Percentiles rank a stretch among this genome's conserved stretches.
These are phyloP conservation scores for Varroa destructor DNA, from an alignment of 1,140 invertebrate genomes.

Conservation along the genomic window DNA sequence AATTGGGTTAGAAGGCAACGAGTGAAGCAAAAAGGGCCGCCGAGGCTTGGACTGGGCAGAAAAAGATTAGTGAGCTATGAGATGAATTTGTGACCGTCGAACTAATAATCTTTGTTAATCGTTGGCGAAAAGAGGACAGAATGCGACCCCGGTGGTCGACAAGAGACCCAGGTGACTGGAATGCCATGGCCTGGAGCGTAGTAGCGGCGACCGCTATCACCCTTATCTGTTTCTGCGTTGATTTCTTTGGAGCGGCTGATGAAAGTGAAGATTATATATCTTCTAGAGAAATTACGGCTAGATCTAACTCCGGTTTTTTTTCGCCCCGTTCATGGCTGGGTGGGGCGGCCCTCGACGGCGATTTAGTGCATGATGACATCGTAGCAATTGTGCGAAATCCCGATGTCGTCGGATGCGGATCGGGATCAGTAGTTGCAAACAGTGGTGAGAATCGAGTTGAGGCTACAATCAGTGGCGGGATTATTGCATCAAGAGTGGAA, in stretches of 20 bases:
- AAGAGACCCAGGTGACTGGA: neutral
- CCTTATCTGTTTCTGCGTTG: slow-evolving; percentile 17
- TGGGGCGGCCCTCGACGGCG: slow-evolving; percentile 50
- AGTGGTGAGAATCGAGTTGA: too few relatives aligned
- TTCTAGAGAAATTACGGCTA: too few relatives aligned
- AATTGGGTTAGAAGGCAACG: too few relatives aligned
- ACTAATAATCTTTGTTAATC: neutral
- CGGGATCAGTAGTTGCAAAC: neutral
- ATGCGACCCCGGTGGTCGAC: slow-evolving; percentile 19
- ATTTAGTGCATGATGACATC: slow-evolving; percentile 81
- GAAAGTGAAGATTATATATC: too few relatives aligned
- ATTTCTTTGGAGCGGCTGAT: neutral
- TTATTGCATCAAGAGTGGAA: too few relatives aligned
- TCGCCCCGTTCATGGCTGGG: neutral
- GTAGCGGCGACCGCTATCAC: neutral
- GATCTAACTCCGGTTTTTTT: too few relatives aligned
- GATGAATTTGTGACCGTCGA: too few relatives aligned
- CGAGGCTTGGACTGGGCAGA: too few relatives aligned
- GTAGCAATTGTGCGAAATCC: slow-evolving; percentile 69
- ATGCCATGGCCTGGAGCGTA: neutral
- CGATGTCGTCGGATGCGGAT: slow-evolving; percentile 54
- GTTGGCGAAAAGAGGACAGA: slow-evolving; percentile 1
- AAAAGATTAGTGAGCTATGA: too few relatives aligned
- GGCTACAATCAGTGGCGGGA: too few relatives aligned
- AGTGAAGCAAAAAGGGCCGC: too few relatives aligned